phyloP scores from a whole-genome alignment of 2,888 invertebrate genomes.

The Platycheirus albimanus region DNA sequence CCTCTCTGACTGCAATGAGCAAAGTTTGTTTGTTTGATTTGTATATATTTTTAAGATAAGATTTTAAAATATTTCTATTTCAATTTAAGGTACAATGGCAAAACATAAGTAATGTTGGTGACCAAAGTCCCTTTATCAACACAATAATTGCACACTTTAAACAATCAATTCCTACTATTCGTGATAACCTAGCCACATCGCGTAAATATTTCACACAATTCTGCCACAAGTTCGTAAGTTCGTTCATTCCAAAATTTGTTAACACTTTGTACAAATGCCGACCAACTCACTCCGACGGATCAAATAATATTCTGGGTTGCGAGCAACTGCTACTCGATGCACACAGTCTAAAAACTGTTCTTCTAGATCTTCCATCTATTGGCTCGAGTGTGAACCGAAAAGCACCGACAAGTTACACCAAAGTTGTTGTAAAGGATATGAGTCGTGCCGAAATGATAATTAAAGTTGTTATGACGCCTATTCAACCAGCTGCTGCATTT shows the following conservation, averaged over 20 bases:
- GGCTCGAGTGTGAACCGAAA: slow-evolving; percentile 94
- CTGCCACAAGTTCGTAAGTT: slow-evolving; percentile 97
- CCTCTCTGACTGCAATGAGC: slow-evolving; percentile 95
- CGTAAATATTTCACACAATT: slow-evolving; percentile 99
- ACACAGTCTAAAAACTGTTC: slow-evolving; percentile 95
- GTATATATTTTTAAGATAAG: slow-evolving; percentile 3
- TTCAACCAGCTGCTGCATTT: slow-evolving; percentile 90
- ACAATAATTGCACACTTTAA: slow-evolving; percentile 94
- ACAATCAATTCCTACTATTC: slow-evolving; percentile 92
- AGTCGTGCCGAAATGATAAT: slow-evolving; percentile 99
- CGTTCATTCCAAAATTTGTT: slow-evolving; percentile 97
- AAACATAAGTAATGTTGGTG: slow-evolving; percentile 96
- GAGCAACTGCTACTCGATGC: slow-evolving; percentile 97
- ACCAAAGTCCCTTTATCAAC: slow-evolving; percentile 97
- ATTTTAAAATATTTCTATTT: neutral
- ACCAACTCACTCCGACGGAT: slow-evolving; percentile 84
- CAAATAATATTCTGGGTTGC: slow-evolving; percentile 88
- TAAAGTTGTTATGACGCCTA: slow-evolving; percentile 98
- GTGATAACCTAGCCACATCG: slow-evolving; percentile 95
- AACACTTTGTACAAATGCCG: slow-evolving; percentile 95
- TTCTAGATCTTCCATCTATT: slow-evolving; percentile 96
- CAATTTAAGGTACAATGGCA: slow-evolving; percentile 93
- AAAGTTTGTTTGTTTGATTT: slow-evolving; percentile 85
- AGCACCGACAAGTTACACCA: slow-evolving; percentile 93
- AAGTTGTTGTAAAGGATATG: slow-evolving; percentile 91